Percentiles rank a stretch among this genome's conserved stretches.
phyloP scores from a whole-genome alignment of 2,113 vertebrate species.

The Edolisoma coerulescens region DNA sequence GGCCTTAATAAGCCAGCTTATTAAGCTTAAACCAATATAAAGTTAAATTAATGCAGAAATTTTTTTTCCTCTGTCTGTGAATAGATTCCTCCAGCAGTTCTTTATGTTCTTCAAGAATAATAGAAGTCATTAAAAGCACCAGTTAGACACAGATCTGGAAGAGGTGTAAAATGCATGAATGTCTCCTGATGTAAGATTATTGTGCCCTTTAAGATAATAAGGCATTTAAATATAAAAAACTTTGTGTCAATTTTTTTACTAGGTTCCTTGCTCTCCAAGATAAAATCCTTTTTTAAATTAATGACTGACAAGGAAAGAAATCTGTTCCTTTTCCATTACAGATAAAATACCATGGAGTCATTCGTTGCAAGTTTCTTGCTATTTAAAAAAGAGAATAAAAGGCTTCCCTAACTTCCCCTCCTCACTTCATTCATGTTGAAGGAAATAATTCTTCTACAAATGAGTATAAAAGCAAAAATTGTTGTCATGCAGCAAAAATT shows the following conservation, averaged over 20 bases:
- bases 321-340: neutral
- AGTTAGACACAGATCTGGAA: neutral
- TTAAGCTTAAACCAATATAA: neutral
- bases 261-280: neutral
- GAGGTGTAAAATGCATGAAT: neutral
- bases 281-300: neutral
- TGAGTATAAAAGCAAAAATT: neutral
- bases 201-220: neutral
- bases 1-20: neutral
- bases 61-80: neutral
- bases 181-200: neutral
- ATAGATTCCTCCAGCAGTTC: neutral
- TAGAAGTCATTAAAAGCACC: slow-evolving; percentile 9
- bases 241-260: neutral
- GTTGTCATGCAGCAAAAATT: neutral
- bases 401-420: neutral
- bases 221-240: neutral
- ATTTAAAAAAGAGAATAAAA: neutral
- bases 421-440: neutral
- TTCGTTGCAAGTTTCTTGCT: neutral
- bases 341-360: neutral
- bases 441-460: neutral
- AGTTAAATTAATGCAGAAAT: neutral
- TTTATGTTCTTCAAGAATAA: neutral
- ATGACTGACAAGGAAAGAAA: neutral